These are phyloP conservation scores for Pseudopipra pipra DNA, from an alignment of 2,113 vertebrate species.

Conservation along the genomic window DNA sequence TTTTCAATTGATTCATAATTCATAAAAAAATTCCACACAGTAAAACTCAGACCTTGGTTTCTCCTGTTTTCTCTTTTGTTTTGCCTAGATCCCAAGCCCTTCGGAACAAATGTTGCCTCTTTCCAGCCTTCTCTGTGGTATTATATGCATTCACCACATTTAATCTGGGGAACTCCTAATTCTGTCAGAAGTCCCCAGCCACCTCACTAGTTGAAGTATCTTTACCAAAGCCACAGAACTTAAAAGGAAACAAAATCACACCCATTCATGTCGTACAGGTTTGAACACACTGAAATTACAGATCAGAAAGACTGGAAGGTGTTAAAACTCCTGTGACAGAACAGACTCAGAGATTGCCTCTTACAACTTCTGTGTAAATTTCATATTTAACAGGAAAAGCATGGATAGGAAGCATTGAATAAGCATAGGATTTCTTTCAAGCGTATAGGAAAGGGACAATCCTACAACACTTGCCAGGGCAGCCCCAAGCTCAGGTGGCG, in stretches of 20 bases:
- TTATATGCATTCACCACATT: not conserved
- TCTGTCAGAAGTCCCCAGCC: not conserved
- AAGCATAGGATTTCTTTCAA: not conserved
- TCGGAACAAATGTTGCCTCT: not conserved
- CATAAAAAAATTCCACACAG: not conserved
- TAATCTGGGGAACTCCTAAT: not conserved
- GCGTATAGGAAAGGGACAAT: not conserved
- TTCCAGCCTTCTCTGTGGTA: not conserved
- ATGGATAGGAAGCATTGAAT: not conserved
- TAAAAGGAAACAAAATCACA: not conserved
- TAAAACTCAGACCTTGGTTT: not conserved
- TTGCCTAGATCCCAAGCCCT: not conserved
- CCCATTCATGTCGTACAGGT: not conserved
- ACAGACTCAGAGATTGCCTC: not conserved
- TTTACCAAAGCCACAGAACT: constrained; percentile 2
- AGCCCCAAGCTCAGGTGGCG: not conserved
- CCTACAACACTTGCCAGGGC: not conserved
- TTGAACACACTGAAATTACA: not conserved
- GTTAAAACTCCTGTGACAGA: not conserved
- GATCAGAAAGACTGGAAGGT: not conserved
- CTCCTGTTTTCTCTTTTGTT: not conserved
- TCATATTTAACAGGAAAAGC: not conserved
- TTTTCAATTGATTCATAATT: not conserved
- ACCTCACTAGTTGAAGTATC: not conserved
- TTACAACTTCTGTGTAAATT: not conserved